Evolutionary conservation across 2,888 invertebrate species (phyloP).

Genomic region (Saturnia pavonia): DNA sequence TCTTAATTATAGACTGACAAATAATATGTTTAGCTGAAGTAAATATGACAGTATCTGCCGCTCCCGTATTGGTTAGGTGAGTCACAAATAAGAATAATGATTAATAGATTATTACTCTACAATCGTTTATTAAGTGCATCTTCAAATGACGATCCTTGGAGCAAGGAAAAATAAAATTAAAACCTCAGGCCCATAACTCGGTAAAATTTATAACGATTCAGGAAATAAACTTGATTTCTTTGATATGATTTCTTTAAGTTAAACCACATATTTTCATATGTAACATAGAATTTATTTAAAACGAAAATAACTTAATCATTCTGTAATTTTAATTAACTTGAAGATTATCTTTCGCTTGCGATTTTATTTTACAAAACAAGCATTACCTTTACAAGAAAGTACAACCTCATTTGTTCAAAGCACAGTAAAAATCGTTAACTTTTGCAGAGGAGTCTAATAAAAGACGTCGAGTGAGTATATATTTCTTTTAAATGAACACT

Average conservation of each 20-base stretch:
- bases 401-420: slow-evolving; percentile 11
- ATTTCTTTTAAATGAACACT: slow-evolving; percentile 21
- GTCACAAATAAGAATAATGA: too few species aligned
- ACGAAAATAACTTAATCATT: neutral
- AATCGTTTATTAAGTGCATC: too few species aligned
- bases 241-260: neutral
- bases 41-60: too few species aligned
- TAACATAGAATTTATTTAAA: neutral
- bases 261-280: neutral
- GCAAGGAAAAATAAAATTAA: too few species aligned
- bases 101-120: too few species aligned
- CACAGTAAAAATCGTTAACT: slow-evolving; percentile 18
- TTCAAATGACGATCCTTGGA: too few species aligned
- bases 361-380: neutral
- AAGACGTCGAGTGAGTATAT: slow-evolving; percentile 14
- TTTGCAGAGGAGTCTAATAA: slow-evolving; percentile 17
- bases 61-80: too few species aligned
- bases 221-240: too few species aligned
- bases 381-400: neutral
- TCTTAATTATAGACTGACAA: too few species aligned
- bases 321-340: neutral
- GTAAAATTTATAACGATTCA: too few species aligned
- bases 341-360: neutral
- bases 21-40: too few species aligned
- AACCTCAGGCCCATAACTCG: too few species aligned